Evolutionary conservation across 2,113 vertebrate genomes (phyloP).

Genomic region (Rousettus leschenaultii): DNA sequence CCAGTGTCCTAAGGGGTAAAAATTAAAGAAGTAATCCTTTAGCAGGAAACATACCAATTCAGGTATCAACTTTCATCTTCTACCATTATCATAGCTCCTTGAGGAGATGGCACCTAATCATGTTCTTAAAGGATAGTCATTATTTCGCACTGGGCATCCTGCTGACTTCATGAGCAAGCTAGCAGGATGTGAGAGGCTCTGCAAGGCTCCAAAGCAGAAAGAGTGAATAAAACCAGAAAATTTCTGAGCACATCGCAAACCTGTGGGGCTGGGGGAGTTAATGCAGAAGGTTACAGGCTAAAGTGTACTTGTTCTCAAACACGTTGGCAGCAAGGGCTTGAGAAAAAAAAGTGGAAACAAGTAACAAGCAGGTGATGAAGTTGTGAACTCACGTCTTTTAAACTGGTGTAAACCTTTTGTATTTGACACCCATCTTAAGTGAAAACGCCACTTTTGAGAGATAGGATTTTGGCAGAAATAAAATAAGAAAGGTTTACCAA

Average conservation of each 20-base stretch:
- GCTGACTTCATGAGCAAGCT: not conserved
- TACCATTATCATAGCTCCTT: not conserved
- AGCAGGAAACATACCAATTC: not conserved
- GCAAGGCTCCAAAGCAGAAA: not conserved
- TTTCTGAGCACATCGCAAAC: not conserved
- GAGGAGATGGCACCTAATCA: not conserved
- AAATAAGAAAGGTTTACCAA: not conserved
- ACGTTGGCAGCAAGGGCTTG: no score
- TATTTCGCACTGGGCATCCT: not conserved
- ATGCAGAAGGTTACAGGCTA: not conserved
- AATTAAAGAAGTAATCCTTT: not conserved
- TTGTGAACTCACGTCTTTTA: not conserved
- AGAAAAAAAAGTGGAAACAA: not conserved
- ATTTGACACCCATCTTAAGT: not conserved
- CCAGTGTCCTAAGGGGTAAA: not conserved
- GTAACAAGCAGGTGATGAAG: no score
- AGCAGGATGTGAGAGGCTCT: not conserved
- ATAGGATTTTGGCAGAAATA: not conserved
- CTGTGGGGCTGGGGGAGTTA: no score
- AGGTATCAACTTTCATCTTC: not conserved
- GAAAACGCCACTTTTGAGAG: not conserved
- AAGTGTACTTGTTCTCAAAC: not conserved
- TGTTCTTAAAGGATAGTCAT: not conserved
- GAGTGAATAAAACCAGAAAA: not conserved
- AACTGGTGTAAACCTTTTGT: not conserved